Evolutionary conservation across 2,888 invertebrate species (phyloP), one percentile per base, ranked within the genome.

Genomic region (Argyresthia goedartella): DNA sequence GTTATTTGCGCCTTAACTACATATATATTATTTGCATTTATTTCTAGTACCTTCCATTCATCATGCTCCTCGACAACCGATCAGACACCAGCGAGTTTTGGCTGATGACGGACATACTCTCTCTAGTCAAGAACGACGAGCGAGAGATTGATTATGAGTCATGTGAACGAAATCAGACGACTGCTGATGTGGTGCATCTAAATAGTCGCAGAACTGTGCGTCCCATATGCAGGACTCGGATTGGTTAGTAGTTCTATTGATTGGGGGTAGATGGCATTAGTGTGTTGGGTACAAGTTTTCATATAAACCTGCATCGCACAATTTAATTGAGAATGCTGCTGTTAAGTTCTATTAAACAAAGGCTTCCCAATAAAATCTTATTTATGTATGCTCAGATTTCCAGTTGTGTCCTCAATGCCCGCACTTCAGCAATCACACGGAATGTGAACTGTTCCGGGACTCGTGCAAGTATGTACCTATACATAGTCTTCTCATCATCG

Each of bases 371-470:
- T 13, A 49, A 13, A 8, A 39, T 8, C 4, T 42, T 11, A 41
- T 45, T 6, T 45, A 8, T 49, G 33, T 46, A 8, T 42, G 49
- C 57, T n/a, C 60, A 86, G 85, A 86, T 64, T 73, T 70, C 53
- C 84, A 82, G 58, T 61, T 79, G 11, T 86, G 85, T 49, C 85
- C 85, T 0, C 85, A 85, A 50, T 86, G 85, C 42, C 67, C 82
- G 0, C 77, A 77, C 48, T 79, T 81, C 59, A 81, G 62, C 55
- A 85, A 85, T 46, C 59, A 60, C 1, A 78, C 81, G 0, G 84
- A 84, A 57, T 86, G 85, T 51, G 82, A 85, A 52, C 65, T 86
- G 8, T 86, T 86, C 51, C 67, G 74, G 15, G 81, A 84, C 56
- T 85, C 84, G 15, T 86, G 85, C 76, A 78, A 64, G 85, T 85